Conservation (phyloP, 2,888 invertebrate genomes). For the Apeira syringaria region DNA sequence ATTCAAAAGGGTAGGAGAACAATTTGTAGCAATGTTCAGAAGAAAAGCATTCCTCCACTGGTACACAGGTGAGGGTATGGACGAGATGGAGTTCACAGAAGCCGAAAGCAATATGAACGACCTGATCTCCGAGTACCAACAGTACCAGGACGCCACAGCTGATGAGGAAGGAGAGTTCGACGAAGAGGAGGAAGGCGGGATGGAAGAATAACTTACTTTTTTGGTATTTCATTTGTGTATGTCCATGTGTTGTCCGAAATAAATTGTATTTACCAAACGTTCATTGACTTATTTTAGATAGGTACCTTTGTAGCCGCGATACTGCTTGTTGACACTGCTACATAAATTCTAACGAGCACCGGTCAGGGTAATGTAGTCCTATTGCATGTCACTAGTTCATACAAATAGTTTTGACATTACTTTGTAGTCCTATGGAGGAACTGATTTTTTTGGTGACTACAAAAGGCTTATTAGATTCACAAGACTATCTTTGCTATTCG, state of each 20-base stretch:
- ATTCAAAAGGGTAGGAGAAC: slow-evolving; percentile 93
- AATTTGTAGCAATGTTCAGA: slow-evolving; percentile 96
- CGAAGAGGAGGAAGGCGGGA: slow-evolving; percentile 79
- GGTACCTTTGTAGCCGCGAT: no score
- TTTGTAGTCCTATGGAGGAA: no score
- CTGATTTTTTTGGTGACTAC: no score
- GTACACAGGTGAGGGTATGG: slow-evolving; percentile 97
- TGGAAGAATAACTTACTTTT: slow-evolving; percentile 70
- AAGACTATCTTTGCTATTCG: no score
- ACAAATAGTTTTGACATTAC: no score
- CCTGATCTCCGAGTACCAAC: slow-evolving; percentile 89
- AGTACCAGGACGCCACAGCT: slow-evolving; percentile 86
- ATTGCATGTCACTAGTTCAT: no score
- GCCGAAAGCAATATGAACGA: slow-evolving; percentile 94
- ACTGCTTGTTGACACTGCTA: no score
- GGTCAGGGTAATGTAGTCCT: no score
- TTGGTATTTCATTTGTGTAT: slow-evolving; percentile 47
- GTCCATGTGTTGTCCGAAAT: slow-evolving; percentile 40
- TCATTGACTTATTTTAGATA: no score
- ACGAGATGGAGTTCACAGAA: slow-evolving; percentile 96
- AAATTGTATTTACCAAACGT: slow-evolving; percentile 32
- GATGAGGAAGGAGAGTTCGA: slow-evolving; percentile 84
- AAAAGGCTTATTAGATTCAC: no score
- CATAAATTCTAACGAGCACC: no score
- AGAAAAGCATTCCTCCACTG: slow-evolving; percentile 98